These are phyloP conservation scores for Macrochelys suwanniensis DNA, from an alignment of 2,797 vertebrate genomes.

Conservation along the genomic window DNA sequence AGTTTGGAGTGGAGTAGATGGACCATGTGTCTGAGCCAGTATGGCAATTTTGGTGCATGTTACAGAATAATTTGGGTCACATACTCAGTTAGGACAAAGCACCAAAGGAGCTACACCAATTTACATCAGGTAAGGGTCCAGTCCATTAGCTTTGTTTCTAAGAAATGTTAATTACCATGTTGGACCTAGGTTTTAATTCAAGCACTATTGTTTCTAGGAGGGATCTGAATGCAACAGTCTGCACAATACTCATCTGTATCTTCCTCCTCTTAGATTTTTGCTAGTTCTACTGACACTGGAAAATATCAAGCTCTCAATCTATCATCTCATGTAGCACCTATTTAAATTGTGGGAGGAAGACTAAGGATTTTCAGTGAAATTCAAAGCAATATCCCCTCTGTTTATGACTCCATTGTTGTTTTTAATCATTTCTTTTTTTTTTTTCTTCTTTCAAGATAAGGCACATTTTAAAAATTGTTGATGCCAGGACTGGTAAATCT, in stretches of 20 bases:
- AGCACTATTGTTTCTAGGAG: background rate
- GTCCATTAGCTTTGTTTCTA: background rate
- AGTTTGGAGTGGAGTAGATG: background rate
- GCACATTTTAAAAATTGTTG: background rate
- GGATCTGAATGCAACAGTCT: background rate
- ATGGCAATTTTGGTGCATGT: background rate
- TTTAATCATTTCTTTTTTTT: no score
- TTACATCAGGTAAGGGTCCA: rapidly evolving
- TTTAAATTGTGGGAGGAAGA: background rate
- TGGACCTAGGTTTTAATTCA: background rate
- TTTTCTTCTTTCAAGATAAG: background rate
- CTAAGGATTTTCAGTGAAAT: background rate
- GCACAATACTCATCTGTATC: background rate
- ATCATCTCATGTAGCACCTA: background rate
- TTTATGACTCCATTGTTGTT: no score
- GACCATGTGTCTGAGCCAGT: background rate
- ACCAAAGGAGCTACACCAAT: background rate
- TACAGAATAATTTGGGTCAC: background rate
- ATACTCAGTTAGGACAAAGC: background rate
- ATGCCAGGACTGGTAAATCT: background rate
- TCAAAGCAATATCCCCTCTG: background rate
- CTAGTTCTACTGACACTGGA: background rate
- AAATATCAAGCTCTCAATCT: background rate
- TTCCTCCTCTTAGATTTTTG: background rate
- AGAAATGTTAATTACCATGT: background rate